Evolutionary conservation across 2,113 vertebrate genomes (phyloP).

Genomic region (Thoracochromis brauschi): DNA sequence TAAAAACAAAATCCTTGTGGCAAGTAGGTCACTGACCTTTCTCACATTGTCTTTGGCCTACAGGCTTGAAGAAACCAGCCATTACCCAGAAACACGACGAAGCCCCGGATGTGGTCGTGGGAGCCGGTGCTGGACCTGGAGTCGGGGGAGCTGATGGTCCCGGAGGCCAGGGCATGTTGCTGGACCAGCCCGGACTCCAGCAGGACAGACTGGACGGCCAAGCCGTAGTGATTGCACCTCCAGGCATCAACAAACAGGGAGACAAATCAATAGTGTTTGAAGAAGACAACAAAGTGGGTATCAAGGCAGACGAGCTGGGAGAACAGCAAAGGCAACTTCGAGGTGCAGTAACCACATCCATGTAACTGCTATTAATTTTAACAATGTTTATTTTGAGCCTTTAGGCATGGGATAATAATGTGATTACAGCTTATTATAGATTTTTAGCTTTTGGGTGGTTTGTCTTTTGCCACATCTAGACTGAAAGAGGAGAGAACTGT

Average conservation of each 20-base stretch:
- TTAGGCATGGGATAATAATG: not conserved
- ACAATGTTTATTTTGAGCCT: not conserved
- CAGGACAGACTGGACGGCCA: slow-evolving; percentile 42
- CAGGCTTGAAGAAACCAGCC: slow-evolving; percentile 72
- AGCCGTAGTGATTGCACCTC: not conserved
- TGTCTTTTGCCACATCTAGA: not conserved
- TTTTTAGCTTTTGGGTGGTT: not conserved
- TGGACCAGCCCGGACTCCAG: slow-evolving; percentile 63
- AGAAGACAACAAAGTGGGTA: slow-evolving; percentile 66
- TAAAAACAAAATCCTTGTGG: not conserved
- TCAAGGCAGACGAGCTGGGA: slow-evolving; percentile 72
- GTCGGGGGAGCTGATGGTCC: slow-evolving; percentile 47
- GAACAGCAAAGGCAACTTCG: slow-evolving; percentile 62
- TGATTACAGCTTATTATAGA: not conserved
- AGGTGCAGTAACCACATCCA: slow-evolving; percentile 39
- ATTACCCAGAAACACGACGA: slow-evolving; percentile 66
- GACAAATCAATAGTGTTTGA: slow-evolving; percentile 64
- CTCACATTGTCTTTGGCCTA: not conserved
- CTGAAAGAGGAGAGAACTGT: not conserved
- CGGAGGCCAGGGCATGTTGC: slow-evolving; percentile 36
- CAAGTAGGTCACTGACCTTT: not conserved
- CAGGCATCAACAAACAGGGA: slow-evolving; percentile 17
- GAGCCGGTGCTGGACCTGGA: slow-evolving; percentile 35
- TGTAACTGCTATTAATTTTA: not conserved
- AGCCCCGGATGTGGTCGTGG: slow-evolving; percentile 17